phyloP scores from a whole-genome alignment of 2,797 vertebrate species.

The Garrulus glandarius region DNA sequence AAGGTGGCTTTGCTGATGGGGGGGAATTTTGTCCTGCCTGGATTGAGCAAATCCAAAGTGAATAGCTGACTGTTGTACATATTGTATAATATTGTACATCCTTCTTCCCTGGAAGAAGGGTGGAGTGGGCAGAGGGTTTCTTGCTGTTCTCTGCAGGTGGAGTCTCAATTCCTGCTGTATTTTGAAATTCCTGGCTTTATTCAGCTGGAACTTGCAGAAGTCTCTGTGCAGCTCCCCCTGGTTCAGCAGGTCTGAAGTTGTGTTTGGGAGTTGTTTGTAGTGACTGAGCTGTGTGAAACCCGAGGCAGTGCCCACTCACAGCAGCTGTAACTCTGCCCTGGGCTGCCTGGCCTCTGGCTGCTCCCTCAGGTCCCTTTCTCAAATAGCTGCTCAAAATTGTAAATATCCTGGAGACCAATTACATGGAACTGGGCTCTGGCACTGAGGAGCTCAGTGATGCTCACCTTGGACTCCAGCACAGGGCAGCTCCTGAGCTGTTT shows the following conservation, averaged over 20 bases:
- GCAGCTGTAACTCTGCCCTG: background rate
- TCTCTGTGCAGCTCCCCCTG: background rate
- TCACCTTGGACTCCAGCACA: background rate
- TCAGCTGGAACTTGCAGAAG: background rate
- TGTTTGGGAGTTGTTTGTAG: background rate
- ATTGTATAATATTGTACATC: rapidly evolving
- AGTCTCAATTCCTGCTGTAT: rapidly evolving
- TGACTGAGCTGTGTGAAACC: background rate
- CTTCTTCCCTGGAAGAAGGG: background rate
- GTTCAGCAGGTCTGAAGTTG: background rate
- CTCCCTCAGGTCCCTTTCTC: background rate
- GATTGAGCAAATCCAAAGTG: background rate
- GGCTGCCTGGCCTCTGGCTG: background rate
- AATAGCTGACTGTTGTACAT: background rate
- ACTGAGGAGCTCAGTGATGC: background rate
- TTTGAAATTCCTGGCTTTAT: rapidly evolving
- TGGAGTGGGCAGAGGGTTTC: background rate
- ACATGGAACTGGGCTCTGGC: background rate
- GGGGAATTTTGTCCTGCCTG: background rate
- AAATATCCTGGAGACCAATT: background rate
- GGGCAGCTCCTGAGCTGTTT: background rate
- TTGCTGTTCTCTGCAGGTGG: background rate
- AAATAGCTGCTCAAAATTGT: conserved; percentile 11
- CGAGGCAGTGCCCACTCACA: background rate
- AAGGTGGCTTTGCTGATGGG: background rate